A percentile compares a stretch with the other conserved stretches of the same genome.
phyloP scores from a whole-genome alignment of 2,797 vertebrate genomes.

The Oreochromis grahami region DNA sequence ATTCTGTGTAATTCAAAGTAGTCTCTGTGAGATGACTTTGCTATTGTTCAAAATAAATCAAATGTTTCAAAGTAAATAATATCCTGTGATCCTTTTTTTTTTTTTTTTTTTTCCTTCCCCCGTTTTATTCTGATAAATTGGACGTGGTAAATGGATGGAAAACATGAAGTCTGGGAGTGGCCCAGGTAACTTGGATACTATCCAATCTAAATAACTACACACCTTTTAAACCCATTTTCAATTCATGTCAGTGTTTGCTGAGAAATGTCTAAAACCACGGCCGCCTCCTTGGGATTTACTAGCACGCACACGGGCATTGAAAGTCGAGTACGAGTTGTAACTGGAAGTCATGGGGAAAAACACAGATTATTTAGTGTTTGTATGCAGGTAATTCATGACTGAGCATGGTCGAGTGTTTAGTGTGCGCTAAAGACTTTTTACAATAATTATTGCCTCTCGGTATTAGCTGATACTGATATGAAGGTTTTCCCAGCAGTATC shows the following conservation, averaged over 20 bases:
- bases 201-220: neutral
- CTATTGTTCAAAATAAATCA: conserved; percentile 78
- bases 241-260: neutral
- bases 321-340: neutral
- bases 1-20: conserved; percentile 75
- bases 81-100: neutral
- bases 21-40: conserved; percentile 83
- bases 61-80: conserved; percentile 54
- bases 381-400: neutral
- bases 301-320: neutral
- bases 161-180: neutral
- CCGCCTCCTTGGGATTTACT: neutral
- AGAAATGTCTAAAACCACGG: neutral
- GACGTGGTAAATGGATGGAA: neutral
- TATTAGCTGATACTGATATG: neutral
- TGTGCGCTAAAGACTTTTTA: neutral
- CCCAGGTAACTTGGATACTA: neutral
- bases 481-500: neutral
- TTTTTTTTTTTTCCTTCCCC: neutral
- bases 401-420: neutral
- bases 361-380: neutral
- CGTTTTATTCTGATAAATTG: neutral
- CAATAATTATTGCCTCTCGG: neutral
- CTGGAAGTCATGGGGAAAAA: neutral
- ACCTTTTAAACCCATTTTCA: neutral